Conservation (phyloP, 2,888 invertebrate genomes). For the Leucoptera coffeella region DNA sequence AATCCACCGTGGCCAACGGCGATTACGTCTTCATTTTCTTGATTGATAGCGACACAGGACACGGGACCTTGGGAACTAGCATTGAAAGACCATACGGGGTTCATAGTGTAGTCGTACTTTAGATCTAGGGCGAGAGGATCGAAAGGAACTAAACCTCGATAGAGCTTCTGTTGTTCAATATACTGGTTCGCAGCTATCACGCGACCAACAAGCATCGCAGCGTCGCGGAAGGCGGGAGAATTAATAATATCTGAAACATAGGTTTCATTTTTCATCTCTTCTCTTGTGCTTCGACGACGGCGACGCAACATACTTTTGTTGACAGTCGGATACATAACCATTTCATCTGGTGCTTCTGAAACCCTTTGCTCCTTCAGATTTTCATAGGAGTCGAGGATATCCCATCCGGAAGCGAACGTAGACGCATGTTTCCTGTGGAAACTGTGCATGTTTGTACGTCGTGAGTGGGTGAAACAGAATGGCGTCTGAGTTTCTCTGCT, state of each 20-base stretch:
- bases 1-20: conserved; percentile 72
- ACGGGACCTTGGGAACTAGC: conserved; percentile 52
- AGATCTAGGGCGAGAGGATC: conserved; percentile 59
- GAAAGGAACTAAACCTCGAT: conserved; percentile 57
- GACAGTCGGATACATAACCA: conserved; percentile 37
- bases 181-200: conserved; percentile 64
- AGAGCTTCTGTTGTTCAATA: conserved; percentile 61
- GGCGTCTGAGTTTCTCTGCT: conserved; percentile 67
- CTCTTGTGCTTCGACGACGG: conserved; percentile 13
- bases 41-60: conserved; percentile 60
- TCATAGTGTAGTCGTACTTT: conserved; percentile 60
- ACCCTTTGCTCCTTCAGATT: conserved; percentile 20
- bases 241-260: conserved; percentile 13
- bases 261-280: conserved; percentile 5
- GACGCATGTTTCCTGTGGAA: conserved; percentile 49
- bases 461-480: conserved; percentile 53
- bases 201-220: conserved; percentile 62
- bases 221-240: conserved; percentile 49
- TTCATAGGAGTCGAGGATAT: conserved; percentile 68
- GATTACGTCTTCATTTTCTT: conserved; percentile 61
- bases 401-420: conserved; percentile 69
- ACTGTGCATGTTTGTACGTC: conserved; percentile 55
- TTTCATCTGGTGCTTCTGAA: conserved; percentile 29
- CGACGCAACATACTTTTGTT: conserved; percentile 21
- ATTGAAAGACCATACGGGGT: conserved; percentile 62